These are phyloP conservation scores for Sardinella longiceps DNA, from an alignment of 2,797 vertebrate genomes.

Conservation along the genomic window DNA sequence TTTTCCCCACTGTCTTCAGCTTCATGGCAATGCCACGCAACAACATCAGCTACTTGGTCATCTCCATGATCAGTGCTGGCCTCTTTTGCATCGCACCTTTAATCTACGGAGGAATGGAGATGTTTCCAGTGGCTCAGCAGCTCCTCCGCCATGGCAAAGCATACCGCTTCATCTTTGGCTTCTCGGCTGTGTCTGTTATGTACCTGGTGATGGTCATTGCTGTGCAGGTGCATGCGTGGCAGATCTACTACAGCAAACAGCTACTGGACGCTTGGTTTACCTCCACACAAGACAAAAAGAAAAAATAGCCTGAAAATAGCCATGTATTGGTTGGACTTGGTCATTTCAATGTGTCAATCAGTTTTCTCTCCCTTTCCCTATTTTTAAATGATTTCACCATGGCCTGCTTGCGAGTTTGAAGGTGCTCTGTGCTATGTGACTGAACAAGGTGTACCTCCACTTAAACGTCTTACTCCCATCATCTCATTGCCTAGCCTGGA, in stretches of 20 bases:
- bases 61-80: slow-evolving; percentile 94
- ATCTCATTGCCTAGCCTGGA: slow-evolving; percentile 15
- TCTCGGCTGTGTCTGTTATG: slow-evolving; percentile 90
- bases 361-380: not conserved
- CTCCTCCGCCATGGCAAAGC: slow-evolving; percentile 93
- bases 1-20: slow-evolving; percentile 84
- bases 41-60: slow-evolving; percentile 96
- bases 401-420: not conserved
- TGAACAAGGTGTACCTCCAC: not conserved
- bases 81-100: slow-evolving; percentile 91
- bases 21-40: slow-evolving; percentile 91
- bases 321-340: not conserved
- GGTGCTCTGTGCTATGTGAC: not conserved
- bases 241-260: slow-evolving; percentile 98
- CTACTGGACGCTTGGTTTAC: slow-evolving; percentile 96
- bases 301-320: slow-evolving; percentile 75
- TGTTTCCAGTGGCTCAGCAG: slow-evolving; percentile 95
- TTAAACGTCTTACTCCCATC: not conserved
- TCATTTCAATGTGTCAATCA: not conserved
- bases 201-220: slow-evolving; percentile 89
- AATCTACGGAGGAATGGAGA: slow-evolving; percentile 95
- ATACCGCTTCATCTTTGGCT: slow-evolving; percentile 94
- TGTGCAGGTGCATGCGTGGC: slow-evolving; percentile 93
- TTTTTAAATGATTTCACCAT: not conserved
- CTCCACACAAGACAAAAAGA: slow-evolving; percentile 95